Base-by-base conservation (phyloP, 2,797 vertebrate species). In the Acomys russatus region DNA sequence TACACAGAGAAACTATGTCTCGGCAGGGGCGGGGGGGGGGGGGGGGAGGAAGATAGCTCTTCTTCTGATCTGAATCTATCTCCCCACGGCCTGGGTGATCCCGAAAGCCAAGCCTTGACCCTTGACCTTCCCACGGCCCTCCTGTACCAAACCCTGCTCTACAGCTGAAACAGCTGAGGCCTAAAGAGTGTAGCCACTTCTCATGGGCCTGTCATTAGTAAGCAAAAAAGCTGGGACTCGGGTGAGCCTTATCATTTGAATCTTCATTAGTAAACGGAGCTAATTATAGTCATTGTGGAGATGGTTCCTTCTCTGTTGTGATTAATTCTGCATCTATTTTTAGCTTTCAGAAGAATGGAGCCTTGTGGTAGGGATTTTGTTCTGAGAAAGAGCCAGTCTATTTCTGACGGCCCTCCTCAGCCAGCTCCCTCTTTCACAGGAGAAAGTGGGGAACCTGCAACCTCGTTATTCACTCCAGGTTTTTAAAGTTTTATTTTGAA, bases 241-340 rank as follows among this genome's bases (percentile, higher is more conserved):
- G 87, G 93, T n/a, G 88, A 95, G 83, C 64, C 93, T 95, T 71
- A 90, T 97, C 83, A 95, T 96, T 66, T 38, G 86, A 96, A 80
- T 73, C 94, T 94, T 94, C 96, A 79, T 96, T 97, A 97, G 96
- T 97, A 96, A 96, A 80, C 0, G 5, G 83, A 68, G 70, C 97
- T 97, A 97, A 97, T 98, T 98, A 97, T 96, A 97, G 92, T 95
- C 93, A 73, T 97, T 54, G 96, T 94, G 95, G 93, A 95, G 78
- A 92, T 87, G 97, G 96, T 96, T 97, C 96, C 92, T 93, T 92
- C 94, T 96, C 94, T 94, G 92, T 97, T 97, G 97, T 95, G 94
- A 97, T 96, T 97, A 97, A 96, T 97, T 96, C 92, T 4, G 33
- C 93, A 87, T 94, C 94, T 97, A 98, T 97, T 97, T 98, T 98